These are phyloP conservation scores for Enteromius trimaculatus DNA, from an alignment of 2,797 vertebrate genomes.

Conservation along the genomic window DNA sequence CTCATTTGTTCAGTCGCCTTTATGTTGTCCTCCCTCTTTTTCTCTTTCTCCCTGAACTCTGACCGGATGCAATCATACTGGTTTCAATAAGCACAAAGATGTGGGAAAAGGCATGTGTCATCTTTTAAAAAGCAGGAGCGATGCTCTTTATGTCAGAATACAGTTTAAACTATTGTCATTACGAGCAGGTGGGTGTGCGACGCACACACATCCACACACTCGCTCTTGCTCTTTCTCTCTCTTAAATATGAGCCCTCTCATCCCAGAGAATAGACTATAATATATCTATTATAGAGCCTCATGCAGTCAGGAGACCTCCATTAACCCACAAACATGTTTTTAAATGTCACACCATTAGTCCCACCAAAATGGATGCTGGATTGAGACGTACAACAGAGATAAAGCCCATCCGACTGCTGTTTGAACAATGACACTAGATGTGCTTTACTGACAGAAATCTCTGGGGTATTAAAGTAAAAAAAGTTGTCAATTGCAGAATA, in stretches of 20 bases:
- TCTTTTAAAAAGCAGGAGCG: slow-evolving; percentile 72
- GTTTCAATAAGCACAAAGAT: slow-evolving; percentile 74
- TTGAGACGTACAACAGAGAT: slow-evolving; percentile 18
- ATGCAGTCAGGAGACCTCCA: slow-evolving; percentile 45
- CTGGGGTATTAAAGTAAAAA: slow-evolving; percentile 16
- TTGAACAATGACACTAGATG: slow-evolving; percentile 5
- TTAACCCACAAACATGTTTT: slow-evolving; percentile 54
- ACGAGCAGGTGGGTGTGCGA: slow-evolving; percentile 56
- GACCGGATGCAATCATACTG: slow-evolving; percentile 74
- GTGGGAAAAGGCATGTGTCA: slow-evolving; percentile 70
- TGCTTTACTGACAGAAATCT: slow-evolving; percentile 10
- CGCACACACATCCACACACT: slow-evolving; percentile 16
- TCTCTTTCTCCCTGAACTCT: slow-evolving; percentile 63
- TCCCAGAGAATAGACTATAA: slow-evolving; percentile 55
- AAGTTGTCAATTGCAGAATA: background rate
- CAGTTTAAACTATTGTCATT: slow-evolving; percentile 73
- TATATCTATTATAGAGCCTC: slow-evolving; percentile 50
- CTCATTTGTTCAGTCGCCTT: slow-evolving; percentile 51
- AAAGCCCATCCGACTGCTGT: background rate
- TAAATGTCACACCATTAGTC: slow-evolving; percentile 58
- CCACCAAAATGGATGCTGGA: slow-evolving; percentile 31
- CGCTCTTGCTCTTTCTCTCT: slow-evolving; percentile 49
- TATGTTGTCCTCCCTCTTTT: slow-evolving; percentile 44
- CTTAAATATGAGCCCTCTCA: slow-evolving; percentile 50
- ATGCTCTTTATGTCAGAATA: slow-evolving; percentile 71